Evolutionary conservation across 2,797 vertebrate genomes (phyloP), one percentile per base, ranked within the genome.

Genomic region (Mus caroli): DNA sequence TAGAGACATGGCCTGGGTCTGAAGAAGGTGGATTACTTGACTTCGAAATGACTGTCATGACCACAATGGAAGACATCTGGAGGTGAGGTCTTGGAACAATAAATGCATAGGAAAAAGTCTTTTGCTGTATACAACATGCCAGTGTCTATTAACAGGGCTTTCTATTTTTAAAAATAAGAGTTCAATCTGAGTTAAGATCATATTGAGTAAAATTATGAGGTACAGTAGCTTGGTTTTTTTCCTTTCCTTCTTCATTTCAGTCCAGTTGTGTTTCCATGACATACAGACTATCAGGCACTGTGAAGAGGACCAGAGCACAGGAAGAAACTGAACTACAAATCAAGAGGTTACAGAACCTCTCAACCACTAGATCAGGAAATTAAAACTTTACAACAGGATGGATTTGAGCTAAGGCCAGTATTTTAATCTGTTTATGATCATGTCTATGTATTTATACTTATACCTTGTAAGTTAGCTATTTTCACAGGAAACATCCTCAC

Each of bases 391-490:
- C 40, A 92, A 71, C 5, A 87, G n/a, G 84, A 91, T 17, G 34
- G 24, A n/a, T 67, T 50, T 83, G 56, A 83, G 67, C 1, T 56
- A 88, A 78, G 37, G 10, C 6, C 4, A 84, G 19, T 73, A 76
- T 91, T 86, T 62, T 92, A 76, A 67, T 28, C 7, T 86, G 34
- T 6, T 2, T 40, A 56, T 24, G 28, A 2, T 9, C 71, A 71
- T 22, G 58, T 62, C 20, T 52, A 10, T 2, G 22, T 52, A 8
- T 2, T 5, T 77, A 58, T 17, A 24, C 7, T 20, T 94, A 82
- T 94, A 37, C 43, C 24, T 94, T 93, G 58, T 46, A 94, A 96
- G 52, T 22, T 69, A 46, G 90, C 5, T 6, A 56, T 28, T 31
- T 76, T 69, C 3, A 90, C 43, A 0, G 8, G 14, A 90, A 77